phyloP scores from a whole-genome alignment of 30 jellyfish, hydroid and myxozoan genomes.

The Pelagia noctiluca region DNA sequence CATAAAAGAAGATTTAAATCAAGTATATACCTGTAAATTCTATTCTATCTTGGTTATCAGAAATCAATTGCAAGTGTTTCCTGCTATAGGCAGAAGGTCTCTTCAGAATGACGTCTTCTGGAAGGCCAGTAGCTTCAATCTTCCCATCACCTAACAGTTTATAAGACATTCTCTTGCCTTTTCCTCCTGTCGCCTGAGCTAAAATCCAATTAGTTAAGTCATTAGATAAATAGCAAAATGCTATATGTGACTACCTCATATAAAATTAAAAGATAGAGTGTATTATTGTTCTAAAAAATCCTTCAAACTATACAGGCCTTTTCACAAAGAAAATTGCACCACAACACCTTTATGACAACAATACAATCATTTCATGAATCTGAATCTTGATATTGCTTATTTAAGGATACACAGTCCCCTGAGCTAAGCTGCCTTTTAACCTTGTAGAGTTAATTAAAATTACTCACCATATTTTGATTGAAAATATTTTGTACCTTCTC shows the following conservation, averaged over 20 bases:
- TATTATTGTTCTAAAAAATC: no score
- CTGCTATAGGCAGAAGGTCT: constrained; percentile 19
- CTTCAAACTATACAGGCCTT: no score
- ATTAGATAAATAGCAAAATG: neutral
- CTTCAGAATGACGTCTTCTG: constrained; percentile 1
- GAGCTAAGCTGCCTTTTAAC: neutral
- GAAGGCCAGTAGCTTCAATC: constrained; percentile 20
- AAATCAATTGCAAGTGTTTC: neutral
- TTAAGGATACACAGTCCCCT: neutral
- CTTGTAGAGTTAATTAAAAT: neutral
- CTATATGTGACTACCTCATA: neutral
- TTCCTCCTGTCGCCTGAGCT: constrained; percentile 21
- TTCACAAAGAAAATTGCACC: no score
- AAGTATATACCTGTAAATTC: constrained; percentile 4
- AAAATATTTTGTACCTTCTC: constrained; percentile 18
- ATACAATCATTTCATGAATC: neutral
- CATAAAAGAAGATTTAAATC: no score
- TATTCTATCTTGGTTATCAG: neutral
- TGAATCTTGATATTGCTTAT: neutral
- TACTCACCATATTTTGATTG: constrained; percentile 12
- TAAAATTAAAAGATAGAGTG: neutral
- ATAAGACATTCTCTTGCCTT: constrained; percentile 8
- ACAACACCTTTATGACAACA: no score
- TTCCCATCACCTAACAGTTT: neutral
- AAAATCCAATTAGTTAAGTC: neutral